These are phyloP conservation scores for Epizoanthus ramosus DNA, from an alignment of 92 coral and sea anemone species.

Conservation along the genomic window DNA sequence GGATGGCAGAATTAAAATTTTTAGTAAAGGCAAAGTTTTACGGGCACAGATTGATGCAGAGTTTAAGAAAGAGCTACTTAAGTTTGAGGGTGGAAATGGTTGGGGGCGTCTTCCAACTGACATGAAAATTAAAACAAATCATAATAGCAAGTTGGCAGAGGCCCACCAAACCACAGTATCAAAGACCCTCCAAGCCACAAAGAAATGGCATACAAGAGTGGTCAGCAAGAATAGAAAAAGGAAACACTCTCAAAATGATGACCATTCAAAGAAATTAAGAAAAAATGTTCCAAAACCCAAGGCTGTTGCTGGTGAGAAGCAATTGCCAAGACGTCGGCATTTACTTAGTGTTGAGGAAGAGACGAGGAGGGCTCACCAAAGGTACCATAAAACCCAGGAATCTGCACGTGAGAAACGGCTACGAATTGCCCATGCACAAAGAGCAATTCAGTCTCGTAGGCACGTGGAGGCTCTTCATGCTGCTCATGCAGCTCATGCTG, in stretches of 20 bases:
- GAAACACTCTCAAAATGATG: not conserved
- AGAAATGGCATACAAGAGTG: constrained; percentile 6
- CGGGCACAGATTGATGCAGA: constrained; percentile 24
- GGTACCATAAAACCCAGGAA: not conserved
- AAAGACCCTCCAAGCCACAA: not conserved
- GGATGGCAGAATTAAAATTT: constrained; percentile 66
- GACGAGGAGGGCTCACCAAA: not conserved
- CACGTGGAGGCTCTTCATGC: not conserved
- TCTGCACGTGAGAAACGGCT: constrained; percentile 31
- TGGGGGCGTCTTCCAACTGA: not conserved
- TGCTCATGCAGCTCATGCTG: not conserved
- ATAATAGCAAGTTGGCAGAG: not conserved
- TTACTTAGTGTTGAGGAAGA: constrained; percentile 12
- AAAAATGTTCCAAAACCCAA: not conserved
- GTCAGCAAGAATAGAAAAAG: not conserved
- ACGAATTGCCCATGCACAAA: constrained; percentile 31
- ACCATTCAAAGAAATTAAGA: not conserved
- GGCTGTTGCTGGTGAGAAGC: not conserved
- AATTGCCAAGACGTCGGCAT: not conserved
- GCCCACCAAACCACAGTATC: not conserved
- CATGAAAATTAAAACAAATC: not conserved
- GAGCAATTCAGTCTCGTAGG: not conserved
- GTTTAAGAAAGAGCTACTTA: constrained; percentile 18
- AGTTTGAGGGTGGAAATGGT: constrained; percentile 29
- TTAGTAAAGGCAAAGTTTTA: constrained; percentile 45